Evolutionary conservation across 2,113 vertebrate genomes (phyloP), one percentile per base, ranked within the genome.

Genomic region (Mobula hypostoma): DNA sequence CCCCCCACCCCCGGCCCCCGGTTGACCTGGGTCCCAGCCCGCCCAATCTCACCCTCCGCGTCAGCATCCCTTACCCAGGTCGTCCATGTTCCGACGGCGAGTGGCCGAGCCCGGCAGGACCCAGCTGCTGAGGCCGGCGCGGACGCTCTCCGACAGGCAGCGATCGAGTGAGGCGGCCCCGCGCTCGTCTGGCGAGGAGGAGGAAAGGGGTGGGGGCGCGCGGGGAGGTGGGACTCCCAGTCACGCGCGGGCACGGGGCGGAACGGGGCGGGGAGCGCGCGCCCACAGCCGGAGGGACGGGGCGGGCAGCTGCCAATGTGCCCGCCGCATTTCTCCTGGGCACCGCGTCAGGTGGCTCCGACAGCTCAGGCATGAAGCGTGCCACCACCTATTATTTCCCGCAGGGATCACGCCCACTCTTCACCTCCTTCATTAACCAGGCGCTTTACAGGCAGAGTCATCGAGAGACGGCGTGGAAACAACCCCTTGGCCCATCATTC

Each of bases 1-100:
- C 36, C 36, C 36, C 36, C 36, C 36, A 36, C 36, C 36, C 36
- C 36, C 36, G 66, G 66, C 70, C 63, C 63, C 72, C 72, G 0
- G 15, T 24, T 24, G 15, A 19, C 72, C 21, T 24, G 72, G 1
- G 72, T 74, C 72, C 72, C 17, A 24, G 5, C 72, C 19, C 72
- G 48, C 24, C 29, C 7, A 9, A 1, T 8, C 76, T n/a, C 76
- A 29, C 76, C 12, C 29, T n/a, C 76, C 76, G 63, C 92, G 87
- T 74, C 94, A 29, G 29, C 77, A 66, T 92, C 94, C 95, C 96
- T 96, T 95, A 96, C 96, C 96, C 66, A 96, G 95, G 94, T 96
- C 96, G 95, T 96, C 96, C 96, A 96, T 96, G 95, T 94, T 88
- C 66, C 63, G 79, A 74, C 95, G 78, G 90, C 29, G 9, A 82